Evolutionary conservation across 1,140 invertebrate genomes (phyloP), one percentile per base, ranked within the genome.

Genomic region (Homalodisca vitripennis): DNA sequence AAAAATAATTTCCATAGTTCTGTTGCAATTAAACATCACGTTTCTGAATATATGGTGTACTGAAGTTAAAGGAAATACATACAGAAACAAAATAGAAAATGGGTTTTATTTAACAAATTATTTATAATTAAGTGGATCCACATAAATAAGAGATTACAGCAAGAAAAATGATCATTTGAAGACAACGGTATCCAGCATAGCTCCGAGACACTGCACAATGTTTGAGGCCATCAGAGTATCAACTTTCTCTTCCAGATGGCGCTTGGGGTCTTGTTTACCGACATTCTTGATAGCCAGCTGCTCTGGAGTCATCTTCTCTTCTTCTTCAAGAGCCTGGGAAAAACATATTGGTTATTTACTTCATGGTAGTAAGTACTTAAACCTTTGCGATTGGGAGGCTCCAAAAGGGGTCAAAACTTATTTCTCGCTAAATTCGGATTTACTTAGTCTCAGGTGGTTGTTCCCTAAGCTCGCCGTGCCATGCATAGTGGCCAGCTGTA

Each of bases 231-330:
- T 98, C 29, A 99, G 83, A 60, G 93, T 88, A 82, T 98, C 96
- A 20, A 99, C 98, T 84, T 98, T 96, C 78, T 99, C 98, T 81
- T 98, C 97, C 75, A 99, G 85, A 89, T 99, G 98, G 72, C 98
- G 87, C 82, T 99, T 99, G n/a, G 98, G 98, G 82, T 99, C 98
- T 82, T 98, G 94, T 84, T 99, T 99, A 26, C 98, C 98, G 48
- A 99, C 98, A 84, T 99, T 99, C 80, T 99, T 99, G 74, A 99
- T 99, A 17, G 97, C 98, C 78, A 99, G 83, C 79, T 99, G 97
- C 80, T 99, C 97, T 0, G 95, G 93, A n/a, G 97, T 99, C 96
- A 99, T 98, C 79, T 98, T 98, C 79, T 99, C 97, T 81, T 99
- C 98, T 76, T 99, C 98, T 83, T 99, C 98, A 51, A 99, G 82